A percentile compares a stretch with the other conserved stretches of the same genome.
phyloP scores from a whole-genome alignment of 2,888 invertebrate species.

The Trichogramma evanescens region DNA sequence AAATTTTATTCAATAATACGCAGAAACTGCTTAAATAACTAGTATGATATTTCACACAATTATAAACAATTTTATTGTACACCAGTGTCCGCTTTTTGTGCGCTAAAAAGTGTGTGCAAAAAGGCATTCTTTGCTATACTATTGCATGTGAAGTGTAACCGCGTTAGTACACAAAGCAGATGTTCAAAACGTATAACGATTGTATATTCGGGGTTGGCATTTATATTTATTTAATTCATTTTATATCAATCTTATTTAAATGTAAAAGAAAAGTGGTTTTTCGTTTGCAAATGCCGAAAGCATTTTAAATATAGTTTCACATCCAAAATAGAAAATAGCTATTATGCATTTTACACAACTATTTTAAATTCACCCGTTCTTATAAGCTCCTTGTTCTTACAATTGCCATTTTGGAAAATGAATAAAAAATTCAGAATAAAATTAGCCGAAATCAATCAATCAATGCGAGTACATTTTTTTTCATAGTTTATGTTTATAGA shows the following conservation, averaged over 20 bases:
- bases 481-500: no score
- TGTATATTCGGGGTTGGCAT: conserved; percentile 7
- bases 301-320: conserved; percentile 18
- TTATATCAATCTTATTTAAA: conserved; percentile 19
- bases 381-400: conserved; percentile 10
- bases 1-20: no score
- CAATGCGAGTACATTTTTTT: no score
- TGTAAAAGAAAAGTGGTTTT: conserved; percentile 21
- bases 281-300: background rate
- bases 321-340: conserved; percentile 19
- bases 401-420: conserved; percentile 18
- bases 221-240: conserved; percentile 20
- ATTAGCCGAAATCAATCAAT: background rate
- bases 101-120: no score
- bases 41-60: no score
- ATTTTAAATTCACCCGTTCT: conserved; percentile 17
- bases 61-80: no score
- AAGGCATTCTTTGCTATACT: no score
- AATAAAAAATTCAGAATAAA: conserved; percentile 1
- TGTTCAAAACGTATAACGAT: background rate
- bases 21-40: no score
- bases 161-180: no score
- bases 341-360: conserved; percentile 19
- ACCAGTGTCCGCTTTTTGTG: no score
- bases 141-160: no score